These are phyloP conservation scores for Tetranychus piercei DNA, from an alignment of 2,888 invertebrate species.

Conservation along the genomic window DNA sequence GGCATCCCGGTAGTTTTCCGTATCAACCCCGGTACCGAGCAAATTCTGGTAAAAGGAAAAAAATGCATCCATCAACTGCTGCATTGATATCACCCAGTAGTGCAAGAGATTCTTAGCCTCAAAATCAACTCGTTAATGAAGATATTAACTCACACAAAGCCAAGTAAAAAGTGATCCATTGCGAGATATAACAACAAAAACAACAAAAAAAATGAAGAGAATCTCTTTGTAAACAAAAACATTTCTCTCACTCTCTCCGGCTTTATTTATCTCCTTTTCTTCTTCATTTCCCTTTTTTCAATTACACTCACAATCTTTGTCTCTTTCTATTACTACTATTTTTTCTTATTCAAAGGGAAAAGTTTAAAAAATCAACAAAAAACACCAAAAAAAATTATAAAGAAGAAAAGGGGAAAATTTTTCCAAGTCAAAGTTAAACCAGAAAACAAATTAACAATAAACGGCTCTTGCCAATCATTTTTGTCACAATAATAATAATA, in stretches of 20 bases:
- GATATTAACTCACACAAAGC: neutral
- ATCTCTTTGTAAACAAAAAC: neutral
- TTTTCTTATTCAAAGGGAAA: neutral
- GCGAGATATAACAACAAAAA: neutral
- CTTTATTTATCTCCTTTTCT: conserved; percentile 3
- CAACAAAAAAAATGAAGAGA: neutral
- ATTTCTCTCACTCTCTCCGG: neutral
- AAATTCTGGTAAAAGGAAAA: neutral
- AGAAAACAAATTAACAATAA: neutral
- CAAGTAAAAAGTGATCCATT: neutral
- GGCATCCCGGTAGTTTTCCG: neutral
- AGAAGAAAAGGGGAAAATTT: conserved; percentile 1
- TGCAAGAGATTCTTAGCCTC: neutral
- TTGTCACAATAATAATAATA: conserved; percentile 1
- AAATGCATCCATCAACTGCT: neutral
- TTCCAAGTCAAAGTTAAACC: neutral
- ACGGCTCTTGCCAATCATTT: neutral
- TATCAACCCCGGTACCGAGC: neutral
- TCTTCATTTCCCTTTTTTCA: neutral
- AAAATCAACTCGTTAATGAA: neutral
- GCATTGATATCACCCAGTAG: neutral
- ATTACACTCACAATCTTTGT: conserved; percentile 3
- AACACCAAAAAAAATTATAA: neutral
- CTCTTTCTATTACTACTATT: neutral
- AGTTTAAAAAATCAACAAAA: neutral